These are phyloP conservation scores for Folsomia manolachei DNA, from an alignment of 2,888 invertebrate species.

Conservation along the genomic window DNA sequence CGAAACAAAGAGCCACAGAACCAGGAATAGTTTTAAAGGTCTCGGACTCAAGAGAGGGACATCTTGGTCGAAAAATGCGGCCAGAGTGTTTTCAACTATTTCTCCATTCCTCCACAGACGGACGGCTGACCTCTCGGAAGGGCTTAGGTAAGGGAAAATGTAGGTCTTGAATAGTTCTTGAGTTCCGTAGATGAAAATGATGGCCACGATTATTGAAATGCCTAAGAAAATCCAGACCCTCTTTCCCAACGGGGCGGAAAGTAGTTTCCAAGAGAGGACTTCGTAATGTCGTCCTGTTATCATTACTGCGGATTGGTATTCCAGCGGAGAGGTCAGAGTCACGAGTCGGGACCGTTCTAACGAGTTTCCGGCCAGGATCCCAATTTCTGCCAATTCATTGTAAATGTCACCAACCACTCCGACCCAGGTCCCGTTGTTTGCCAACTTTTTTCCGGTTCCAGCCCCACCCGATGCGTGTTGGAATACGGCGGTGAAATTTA, in stretches of 20 bases:
- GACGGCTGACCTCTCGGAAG: background rate
- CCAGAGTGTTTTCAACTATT: conserved; percentile 12
- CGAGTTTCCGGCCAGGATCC: conserved; percentile 21
- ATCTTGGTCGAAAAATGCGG: conserved; percentile 24
- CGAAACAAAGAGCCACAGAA: conserved; percentile 22
- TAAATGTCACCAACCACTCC: conserved; percentile 32
- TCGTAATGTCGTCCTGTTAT: conserved; percentile 27
- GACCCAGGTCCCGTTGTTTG: conserved; percentile 35
- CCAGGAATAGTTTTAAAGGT: background rate
- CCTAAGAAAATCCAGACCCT: background rate
- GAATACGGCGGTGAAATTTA: conserved; percentile 28
- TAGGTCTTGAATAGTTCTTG: background rate
- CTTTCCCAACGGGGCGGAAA: background rate
- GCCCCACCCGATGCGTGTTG: conserved; percentile 29
- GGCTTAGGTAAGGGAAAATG: background rate
- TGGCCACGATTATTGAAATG: background rate
- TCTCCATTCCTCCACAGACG: background rate
- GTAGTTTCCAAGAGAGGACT: conserved; percentile 4
- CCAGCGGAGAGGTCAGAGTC: conserved; percentile 20
- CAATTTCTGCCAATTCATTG: conserved; percentile 27
- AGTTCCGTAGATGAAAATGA: background rate
- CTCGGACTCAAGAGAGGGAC: background rate
- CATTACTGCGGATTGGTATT: conserved; percentile 29
- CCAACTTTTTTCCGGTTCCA: conserved; percentile 15
- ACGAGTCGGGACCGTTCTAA: conserved; percentile 23